A percentile compares a stretch with the other conserved stretches of the same genome.
Conservation (phyloP, 2,113 vertebrate genomes). For the Cyanoramphus novaezelandiae region DNA sequence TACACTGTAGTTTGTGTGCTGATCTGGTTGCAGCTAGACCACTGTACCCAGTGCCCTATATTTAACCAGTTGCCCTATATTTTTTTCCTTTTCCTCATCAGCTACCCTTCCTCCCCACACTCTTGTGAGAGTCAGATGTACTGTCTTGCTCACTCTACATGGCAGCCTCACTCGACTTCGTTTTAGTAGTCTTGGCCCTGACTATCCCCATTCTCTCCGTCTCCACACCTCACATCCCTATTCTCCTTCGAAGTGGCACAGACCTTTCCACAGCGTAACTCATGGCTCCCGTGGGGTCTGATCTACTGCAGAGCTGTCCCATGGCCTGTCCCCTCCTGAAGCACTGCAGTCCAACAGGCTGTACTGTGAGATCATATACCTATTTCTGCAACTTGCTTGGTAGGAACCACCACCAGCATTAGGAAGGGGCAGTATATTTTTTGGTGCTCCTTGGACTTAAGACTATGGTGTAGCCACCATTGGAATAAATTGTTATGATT, state of each 20-base stretch:
- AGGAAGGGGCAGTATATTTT: not conserved
- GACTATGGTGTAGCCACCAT: not conserved
- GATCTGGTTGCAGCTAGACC: not conserved
- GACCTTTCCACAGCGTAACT: not conserved
- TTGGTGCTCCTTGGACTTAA: not conserved
- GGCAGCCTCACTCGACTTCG: not conserved
- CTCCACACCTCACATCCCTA: not conserved
- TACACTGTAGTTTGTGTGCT: not conserved
- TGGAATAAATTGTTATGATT: not conserved
- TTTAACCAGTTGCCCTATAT: not conserved
- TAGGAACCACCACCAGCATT: not conserved
- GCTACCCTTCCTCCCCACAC: not conserved
- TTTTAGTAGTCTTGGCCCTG: not conserved
- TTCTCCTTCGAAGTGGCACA: not conserved
- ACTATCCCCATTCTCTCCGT: not conserved
- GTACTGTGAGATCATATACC: not conserved
- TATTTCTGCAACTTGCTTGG: not conserved
- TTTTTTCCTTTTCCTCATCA: not conserved
- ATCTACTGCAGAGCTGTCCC: not conserved
- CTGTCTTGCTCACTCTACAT: not conserved
- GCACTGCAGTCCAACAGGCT: not conserved
- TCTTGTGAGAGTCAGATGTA: not conserved
- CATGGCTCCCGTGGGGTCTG: fast-evolving
- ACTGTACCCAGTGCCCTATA: not conserved
- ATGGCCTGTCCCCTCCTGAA: not conserved